Conservation (phyloP, 2,113 vertebrate genomes). For the Buteo buteo region DNA sequence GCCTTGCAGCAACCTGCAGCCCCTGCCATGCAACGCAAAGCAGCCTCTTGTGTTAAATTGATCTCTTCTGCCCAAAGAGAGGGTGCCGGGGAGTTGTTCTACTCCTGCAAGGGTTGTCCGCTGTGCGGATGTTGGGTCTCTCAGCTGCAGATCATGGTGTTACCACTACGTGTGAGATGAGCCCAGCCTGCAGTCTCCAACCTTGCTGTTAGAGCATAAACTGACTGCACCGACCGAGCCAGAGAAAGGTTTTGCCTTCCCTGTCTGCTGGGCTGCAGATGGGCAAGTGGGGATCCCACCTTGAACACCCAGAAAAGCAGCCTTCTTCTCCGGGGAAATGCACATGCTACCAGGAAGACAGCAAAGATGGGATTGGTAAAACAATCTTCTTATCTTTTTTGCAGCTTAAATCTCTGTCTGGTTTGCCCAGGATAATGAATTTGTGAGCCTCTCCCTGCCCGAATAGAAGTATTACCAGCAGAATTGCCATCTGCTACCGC, state of each 20-base stretch:
- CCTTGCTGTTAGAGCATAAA: background rate
- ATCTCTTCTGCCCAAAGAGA: background rate
- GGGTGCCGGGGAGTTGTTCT: background rate
- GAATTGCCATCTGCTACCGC: conserved; percentile 20
- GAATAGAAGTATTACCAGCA: background rate
- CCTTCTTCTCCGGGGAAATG: background rate
- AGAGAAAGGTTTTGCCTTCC: background rate
- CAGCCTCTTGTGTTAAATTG: background rate
- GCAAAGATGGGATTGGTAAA: background rate
- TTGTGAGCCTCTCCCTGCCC: background rate
- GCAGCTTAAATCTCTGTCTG: background rate
- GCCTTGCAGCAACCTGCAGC: background rate
- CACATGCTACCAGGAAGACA: background rate
- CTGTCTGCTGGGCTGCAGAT: background rate
- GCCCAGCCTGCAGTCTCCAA: background rate
- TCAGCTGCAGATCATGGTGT: background rate
- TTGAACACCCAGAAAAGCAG: background rate
- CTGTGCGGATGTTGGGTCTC: background rate
- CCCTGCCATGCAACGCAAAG: background rate
- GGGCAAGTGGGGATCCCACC: background rate
- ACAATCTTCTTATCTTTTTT: conserved; percentile 40
- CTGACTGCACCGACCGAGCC: accelerated
- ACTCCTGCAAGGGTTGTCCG: background rate
- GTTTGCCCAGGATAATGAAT: conserved; percentile 21
- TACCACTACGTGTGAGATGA: background rate